These are phyloP conservation scores for Atherinomorus stipes DNA, from an alignment of 2,113 vertebrate genomes.

Conservation along the genomic window DNA sequence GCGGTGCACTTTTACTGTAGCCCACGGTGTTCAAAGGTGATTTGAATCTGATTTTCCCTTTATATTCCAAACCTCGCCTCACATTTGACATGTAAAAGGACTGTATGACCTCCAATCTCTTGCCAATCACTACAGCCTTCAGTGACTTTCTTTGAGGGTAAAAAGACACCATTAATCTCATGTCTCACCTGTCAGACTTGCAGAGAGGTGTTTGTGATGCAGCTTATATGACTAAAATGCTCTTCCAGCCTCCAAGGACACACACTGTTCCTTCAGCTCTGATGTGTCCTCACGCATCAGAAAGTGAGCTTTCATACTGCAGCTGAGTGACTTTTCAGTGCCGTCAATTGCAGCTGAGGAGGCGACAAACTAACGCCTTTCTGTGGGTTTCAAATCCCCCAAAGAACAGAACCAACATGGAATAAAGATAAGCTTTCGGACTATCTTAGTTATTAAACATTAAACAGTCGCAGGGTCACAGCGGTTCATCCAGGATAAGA, in stretches of 20 bases:
- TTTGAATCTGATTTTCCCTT: conserved; percentile 20
- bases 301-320: conserved; percentile 9
- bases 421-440: conserved; percentile 20
- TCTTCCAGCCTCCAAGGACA: conserved; percentile 55
- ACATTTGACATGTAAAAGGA: conserved; percentile 44
- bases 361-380: conserved; percentile 3
- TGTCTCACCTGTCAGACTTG: conserved; percentile 47
- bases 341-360: neutral
- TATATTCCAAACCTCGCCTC: conserved; percentile 14
- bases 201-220: conserved; percentile 49
- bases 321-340: conserved; percentile 4
- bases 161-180: conserved; percentile 69
- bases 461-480: neutral
- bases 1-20: neutral
- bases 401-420: neutral
- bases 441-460: conserved; percentile 4
- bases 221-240: conserved; percentile 25
- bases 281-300: conserved; percentile 16
- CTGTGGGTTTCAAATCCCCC: conserved; percentile 6
- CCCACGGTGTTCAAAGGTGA: neutral
- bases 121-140: conserved; percentile 34
- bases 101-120: conserved; percentile 30
- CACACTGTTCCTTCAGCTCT: conserved; percentile 27
- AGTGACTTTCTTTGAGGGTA: conserved; percentile 38
- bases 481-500: conserved; percentile 19